Evolutionary conservation across 2,888 invertebrate genomes (phyloP), one percentile per base, ranked within the genome.

Genomic region (Lepidocyrtinus sp.): DNA sequence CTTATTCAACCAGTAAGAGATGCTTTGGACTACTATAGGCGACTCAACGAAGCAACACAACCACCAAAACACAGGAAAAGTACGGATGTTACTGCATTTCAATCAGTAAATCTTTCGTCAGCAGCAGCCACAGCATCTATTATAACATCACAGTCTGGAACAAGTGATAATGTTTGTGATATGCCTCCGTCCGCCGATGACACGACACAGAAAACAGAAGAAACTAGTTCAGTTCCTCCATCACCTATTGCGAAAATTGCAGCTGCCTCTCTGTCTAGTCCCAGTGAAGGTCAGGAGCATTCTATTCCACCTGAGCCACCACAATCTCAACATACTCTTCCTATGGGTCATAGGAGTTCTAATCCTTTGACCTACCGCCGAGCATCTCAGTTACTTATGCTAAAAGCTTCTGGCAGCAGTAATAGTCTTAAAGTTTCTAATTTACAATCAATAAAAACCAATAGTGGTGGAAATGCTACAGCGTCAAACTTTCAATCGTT

Each of bases 1-100:
- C 92, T 92, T 84, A 91, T 92, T 59, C 90, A 91, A 73, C 92
- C 92, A 0, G 92, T 92, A 1, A 89, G 91, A 76, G 91, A 91
- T 83, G 92, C 92, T 2, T 88, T 92, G 79, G 92, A 92, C 26
- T 92, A 92, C 87, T 92, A 92, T 87, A 89, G 91, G 45, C 89
- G 91, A 81, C 88, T 92, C 83, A 92, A 92, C 88, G 92, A 92
- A 87, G 91, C 91, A 2, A 90, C 91, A 19, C 91, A 91, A 87
- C 91, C 91, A 87, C 90, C 91, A 45, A 89, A 90, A 85, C 91
- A 91, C 82, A 90, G 92, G 63, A 92, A 91, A 86, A 92, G 91
- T 85, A 90, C 91, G 17, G 89, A 90, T 62, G 89, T 89, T 87
- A 90, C 87, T 87, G 87, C 80, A 2, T 62, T 25, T 36, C 74